Base-by-base conservation (phyloP, 2,113 vertebrate genomes). In the Romanogobio albipinnatus region DNA sequence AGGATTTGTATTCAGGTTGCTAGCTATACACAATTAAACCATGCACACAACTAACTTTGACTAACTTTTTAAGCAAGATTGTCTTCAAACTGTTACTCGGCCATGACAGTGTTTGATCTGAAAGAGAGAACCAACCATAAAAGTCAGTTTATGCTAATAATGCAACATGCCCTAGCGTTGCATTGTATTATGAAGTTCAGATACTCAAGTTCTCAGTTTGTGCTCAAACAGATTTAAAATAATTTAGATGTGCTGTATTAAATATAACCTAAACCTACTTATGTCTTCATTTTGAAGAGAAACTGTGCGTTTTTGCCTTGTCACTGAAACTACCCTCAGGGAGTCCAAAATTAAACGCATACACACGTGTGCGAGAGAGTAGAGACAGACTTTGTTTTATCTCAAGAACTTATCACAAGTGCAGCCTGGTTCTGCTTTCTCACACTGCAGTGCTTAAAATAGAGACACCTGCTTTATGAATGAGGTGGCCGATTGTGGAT, bases 401-500 rank as follows among this genome's bases (percentile, higher is more conserved):
- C 82, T 83, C 11, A 53, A 19, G 24, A 83, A 49, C 49, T 49
- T 85, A 59, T 84, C 76, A 81, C 15, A 82, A 66, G 59, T 82
- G 75, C 68, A 51, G 14, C 70, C 7, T 26, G 51, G 59, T 76
- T 36, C 61, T 74, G 33, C 66, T 68, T 33, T 75, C 79, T 59
- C n/a, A 66, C n/a, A 43, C 10, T 43, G 43, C 59, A 68, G 81
- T 56, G 19, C 49, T 59, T 71, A 76, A 86, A 88, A 88, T 82
- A 88, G 79, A 26, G 51, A 75, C 64, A 24, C 68, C 81, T 5
- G 0, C 24, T 53, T 58, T 51, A 5, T 80, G 58, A 78, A 77
- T 64, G 61, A 29, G 43, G 71, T 49, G 43, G 71, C 71, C 26
- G 43, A 49, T 47, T 49, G n/a, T 13, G 22, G 43, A 71, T n/a